Base-by-base conservation (phyloP, 2,888 invertebrate genomes). In the Cheilosia vulpina region DNA sequence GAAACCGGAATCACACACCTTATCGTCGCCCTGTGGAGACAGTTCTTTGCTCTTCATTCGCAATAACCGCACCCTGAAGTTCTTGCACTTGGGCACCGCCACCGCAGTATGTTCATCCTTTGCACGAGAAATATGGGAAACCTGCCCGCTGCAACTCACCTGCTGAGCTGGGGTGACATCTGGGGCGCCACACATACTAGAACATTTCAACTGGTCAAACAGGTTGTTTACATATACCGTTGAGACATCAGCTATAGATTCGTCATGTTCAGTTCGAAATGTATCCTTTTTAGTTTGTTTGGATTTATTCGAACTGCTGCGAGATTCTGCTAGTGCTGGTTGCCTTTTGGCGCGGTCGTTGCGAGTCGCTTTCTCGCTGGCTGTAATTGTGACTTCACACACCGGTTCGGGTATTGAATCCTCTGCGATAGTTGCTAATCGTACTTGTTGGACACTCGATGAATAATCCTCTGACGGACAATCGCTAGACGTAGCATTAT, bases 1-100 rank as follows among this genome's bases (percentile, higher is more conserved):
- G 38, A 84, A 84, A 11, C 84, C 84, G 1, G 84, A 84, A 71
- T 84, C 84, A 6, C 53, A 76, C 7, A 66, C 34, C 45, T 47
- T 75, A 1, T 77, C 83, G 34, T 24, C 60, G 15, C 3, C 15
- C 5, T 45, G 21, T 13, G 52, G 7, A 21, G 58, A 15, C 38
- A 17, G 11, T 31, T 58, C 27, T 0, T 24, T 52, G 7, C 1
- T 13, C 5, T 78, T 68, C 21, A 75, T 34, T 17, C 79, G 75
- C 34, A 17, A 5, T 21, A 84, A 0, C 0, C 50, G 58, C 7
- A 84, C 63, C 0, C 34, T 41, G 2, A 66, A 34, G 21, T 76
- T 80, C 15, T 57, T 84, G 19, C 34, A 65, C 15, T 72, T 72
- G 38, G n/a, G 6, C 34, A 5, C 6, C 24, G 11, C 6, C 52